phyloP scores from a whole-genome alignment of 2,797 vertebrate genomes.

The Tokudaia muenninki region DNA sequence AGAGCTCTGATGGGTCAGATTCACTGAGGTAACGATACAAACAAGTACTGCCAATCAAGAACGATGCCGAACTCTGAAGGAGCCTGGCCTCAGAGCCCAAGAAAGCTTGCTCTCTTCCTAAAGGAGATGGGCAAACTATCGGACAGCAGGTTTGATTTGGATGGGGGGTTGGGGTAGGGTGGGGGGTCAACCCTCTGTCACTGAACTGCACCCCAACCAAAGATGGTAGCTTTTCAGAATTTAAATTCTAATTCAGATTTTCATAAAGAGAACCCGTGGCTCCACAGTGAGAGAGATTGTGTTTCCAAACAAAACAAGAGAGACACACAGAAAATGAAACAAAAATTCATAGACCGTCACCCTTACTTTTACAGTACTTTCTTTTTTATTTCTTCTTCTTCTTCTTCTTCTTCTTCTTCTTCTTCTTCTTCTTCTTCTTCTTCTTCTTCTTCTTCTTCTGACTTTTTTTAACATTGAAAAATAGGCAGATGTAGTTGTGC shows the following conservation, averaged over 20 bases:
- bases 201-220: not conserved
- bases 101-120: not conserved
- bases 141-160: not conserved
- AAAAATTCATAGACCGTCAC: not conserved
- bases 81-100: not conserved
- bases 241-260: not conserved
- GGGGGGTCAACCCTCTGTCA: not conserved
- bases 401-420: not conserved
- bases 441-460: not conserved
- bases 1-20: not conserved
- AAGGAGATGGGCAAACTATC: not conserved
- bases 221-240: not conserved
- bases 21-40: not conserved
- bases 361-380: constrained; percentile 3
- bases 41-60: not conserved
- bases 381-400: not conserved
- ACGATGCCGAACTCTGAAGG: too few relatives aligned
- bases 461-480: not conserved
- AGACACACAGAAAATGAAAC: not conserved
- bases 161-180: too few relatives aligned
- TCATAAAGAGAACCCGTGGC: not conserved
- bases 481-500: not conserved
- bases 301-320: not conserved
- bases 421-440: not conserved
- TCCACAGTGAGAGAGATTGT: not conserved